A percentile compares a stretch with the other conserved stretches of the same genome.
These are phyloP conservation scores for Monochamus saltuarius DNA, from an alignment of 1,140 invertebrate genomes.

Conservation along the genomic window DNA sequence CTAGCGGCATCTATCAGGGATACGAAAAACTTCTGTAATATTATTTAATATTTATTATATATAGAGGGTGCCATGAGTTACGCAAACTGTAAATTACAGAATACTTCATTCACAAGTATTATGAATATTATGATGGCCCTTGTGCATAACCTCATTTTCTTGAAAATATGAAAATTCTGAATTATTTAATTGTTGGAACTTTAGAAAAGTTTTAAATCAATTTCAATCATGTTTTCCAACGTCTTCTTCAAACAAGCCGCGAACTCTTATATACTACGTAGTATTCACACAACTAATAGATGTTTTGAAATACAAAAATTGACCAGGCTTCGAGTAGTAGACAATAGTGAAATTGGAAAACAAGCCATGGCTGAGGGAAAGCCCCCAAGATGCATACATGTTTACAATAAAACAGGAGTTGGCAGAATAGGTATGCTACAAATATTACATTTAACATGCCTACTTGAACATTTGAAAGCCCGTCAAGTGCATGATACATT, in stretches of 20 bases:
- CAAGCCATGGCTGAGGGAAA: slow-evolving; percentile 90
- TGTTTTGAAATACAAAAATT: slow-evolving; percentile 68
- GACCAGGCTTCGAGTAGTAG: slow-evolving; percentile 85
- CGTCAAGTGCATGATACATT: neutral
- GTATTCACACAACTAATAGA: slow-evolving; percentile 60
- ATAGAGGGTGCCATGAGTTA: too few relatives aligned
- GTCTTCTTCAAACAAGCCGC: neutral
- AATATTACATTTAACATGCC: neutral
- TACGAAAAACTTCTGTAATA: too few relatives aligned
- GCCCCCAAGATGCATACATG: slow-evolving; percentile 84
- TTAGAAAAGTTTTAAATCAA: too few relatives aligned
- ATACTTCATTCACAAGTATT: too few relatives aligned
- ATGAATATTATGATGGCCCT: too few relatives aligned
- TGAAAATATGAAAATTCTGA: too few relatives aligned
- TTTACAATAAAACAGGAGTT: slow-evolving; percentile 78
- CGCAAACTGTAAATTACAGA: too few relatives aligned
- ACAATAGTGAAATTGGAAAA: slow-evolving; percentile 94
- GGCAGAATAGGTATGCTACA: slow-evolving; percentile 61
- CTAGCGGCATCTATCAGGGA: too few relatives aligned
- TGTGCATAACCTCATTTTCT: too few relatives aligned
- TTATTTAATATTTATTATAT: too few relatives aligned
- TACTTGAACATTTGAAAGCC: neutral
- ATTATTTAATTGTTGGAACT: too few relatives aligned
- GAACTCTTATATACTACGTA: neutral
- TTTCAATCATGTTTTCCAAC: slow-evolving; percentile 1